Percentiles rank a stretch among this genome's conserved stretches.
phyloP scores from a whole-genome alignment of 2,797 vertebrate species.

The Eospalax fontanierii region DNA sequence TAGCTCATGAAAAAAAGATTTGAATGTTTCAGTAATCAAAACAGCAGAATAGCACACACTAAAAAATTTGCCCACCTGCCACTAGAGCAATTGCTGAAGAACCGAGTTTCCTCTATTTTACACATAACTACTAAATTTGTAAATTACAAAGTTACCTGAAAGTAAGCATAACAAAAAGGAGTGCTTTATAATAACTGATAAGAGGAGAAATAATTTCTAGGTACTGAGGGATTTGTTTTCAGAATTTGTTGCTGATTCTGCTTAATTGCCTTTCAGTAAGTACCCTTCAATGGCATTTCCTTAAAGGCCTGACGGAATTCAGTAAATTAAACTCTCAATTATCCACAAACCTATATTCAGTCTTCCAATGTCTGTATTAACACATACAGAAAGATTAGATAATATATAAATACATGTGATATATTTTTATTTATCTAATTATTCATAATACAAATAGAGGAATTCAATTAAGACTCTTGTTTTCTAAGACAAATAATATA shows the following conservation, averaged over 20 bases:
- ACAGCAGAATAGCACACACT: background rate
- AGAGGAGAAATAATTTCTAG: background rate
- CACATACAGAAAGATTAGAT: background rate
- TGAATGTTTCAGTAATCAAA: constrained; percentile 12
- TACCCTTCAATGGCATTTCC: constrained; percentile 39
- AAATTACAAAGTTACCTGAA: constrained; percentile 2
- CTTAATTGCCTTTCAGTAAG: constrained; percentile 20
- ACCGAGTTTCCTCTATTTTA: constrained; percentile 1
- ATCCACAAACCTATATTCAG: background rate
- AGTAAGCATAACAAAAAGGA: background rate
- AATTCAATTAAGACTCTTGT: constrained; percentile 45
- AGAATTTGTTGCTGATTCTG: constrained; percentile 25
- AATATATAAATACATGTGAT: background rate
- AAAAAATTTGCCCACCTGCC: background rate
- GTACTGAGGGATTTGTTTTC: background rate
- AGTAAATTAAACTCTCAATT: constrained; percentile 56
- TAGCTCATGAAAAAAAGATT: background rate
- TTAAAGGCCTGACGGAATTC: background rate
- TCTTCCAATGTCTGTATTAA: background rate
- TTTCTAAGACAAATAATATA: constrained; percentile 63
- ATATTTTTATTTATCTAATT: background rate
- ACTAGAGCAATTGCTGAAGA: background rate
- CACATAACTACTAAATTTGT: background rate
- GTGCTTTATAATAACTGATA: constrained; percentile 9
- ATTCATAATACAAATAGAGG: constrained; percentile 16